Evolutionary conservation across 2,888 invertebrate genomes (phyloP).

Genomic region (Physocephala rufipes): DNA sequence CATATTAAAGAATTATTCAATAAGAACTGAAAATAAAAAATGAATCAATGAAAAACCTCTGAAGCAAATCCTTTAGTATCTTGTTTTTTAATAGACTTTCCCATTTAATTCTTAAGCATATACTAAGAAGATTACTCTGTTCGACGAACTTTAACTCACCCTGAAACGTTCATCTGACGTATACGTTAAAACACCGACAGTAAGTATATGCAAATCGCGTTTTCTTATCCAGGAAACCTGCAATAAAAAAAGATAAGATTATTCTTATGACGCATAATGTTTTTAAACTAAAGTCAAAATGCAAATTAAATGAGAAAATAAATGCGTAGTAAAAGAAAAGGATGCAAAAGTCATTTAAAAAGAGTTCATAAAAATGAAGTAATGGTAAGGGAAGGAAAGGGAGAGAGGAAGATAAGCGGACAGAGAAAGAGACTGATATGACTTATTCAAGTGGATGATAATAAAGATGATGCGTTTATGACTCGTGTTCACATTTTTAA

Average conservation of each 20-base stretch:
- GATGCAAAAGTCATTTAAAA: conserved; percentile 23
- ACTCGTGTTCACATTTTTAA: no score
- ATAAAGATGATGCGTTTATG: no score
- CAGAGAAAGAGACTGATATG: no score
- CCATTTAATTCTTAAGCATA: no score
- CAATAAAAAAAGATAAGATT: conserved; percentile 37
- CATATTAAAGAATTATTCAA: no score
- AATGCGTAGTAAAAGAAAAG: conserved; percentile 24
- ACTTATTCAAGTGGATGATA: no score
- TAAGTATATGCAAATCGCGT: conserved; percentile 86
- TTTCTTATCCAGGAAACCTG: conserved; percentile 90
- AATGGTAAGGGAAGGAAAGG: neutral
- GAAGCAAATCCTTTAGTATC: no score
- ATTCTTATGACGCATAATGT: neutral
- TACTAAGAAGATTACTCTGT: no score
- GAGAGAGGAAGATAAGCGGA: neutral
- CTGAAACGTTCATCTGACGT: conserved; percentile 89
- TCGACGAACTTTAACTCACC: conserved; percentile 63
- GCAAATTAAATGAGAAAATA: neutral
- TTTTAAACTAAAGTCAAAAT: conserved; percentile 9
- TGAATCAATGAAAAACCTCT: no score
- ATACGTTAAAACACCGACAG: conserved; percentile 85
- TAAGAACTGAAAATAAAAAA: no score
- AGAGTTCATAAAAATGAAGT: conserved; percentile 29
- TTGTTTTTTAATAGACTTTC: no score